Conservation (phyloP, 2,113 vertebrate genomes). For the Cochlearius cochlearius region DNA sequence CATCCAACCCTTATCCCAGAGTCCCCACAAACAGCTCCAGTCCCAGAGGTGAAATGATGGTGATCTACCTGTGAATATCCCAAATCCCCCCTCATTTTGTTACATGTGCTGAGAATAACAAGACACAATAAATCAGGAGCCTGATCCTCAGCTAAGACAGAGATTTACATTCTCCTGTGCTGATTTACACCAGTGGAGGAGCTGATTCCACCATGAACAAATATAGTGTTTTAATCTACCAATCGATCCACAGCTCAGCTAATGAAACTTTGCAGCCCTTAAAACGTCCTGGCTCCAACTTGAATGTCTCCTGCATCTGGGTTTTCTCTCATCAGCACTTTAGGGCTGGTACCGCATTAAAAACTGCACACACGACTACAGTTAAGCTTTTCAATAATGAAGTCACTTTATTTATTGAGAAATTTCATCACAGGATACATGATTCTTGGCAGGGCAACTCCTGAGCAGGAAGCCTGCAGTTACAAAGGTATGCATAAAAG, state of each 20-base stretch:
- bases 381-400: constrained; percentile 64
- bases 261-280: constrained; percentile 59
- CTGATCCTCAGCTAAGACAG: constrained; percentile 10
- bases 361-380: constrained; percentile 44
- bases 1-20: constrained; percentile 56
- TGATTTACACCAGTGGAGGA: constrained; percentile 41
- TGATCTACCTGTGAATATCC: constrained; percentile 46
- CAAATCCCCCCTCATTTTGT: neutral
- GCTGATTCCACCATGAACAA: constrained; percentile 16
- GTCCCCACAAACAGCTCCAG: constrained; percentile 48
- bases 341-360: constrained; percentile 35
- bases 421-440: constrained; percentile 61
- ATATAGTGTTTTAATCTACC: constrained; percentile 24
- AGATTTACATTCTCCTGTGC: constrained; percentile 41
- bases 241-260: constrained; percentile 53
- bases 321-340: constrained; percentile 50
- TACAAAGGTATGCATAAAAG: constrained; percentile 59
- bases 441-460: constrained; percentile 64
- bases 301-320: constrained; percentile 59
- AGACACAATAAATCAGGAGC: constrained; percentile 31
- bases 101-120: constrained; percentile 44
- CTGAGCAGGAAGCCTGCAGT: constrained; percentile 70
- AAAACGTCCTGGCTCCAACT: constrained; percentile 33
- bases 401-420: constrained; percentile 67
- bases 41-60: constrained; percentile 25